Evolutionary conservation across 1,140 invertebrate species (phyloP), one percentile per base, ranked within the genome.

Genomic region (Charaxes varanes): DNA sequence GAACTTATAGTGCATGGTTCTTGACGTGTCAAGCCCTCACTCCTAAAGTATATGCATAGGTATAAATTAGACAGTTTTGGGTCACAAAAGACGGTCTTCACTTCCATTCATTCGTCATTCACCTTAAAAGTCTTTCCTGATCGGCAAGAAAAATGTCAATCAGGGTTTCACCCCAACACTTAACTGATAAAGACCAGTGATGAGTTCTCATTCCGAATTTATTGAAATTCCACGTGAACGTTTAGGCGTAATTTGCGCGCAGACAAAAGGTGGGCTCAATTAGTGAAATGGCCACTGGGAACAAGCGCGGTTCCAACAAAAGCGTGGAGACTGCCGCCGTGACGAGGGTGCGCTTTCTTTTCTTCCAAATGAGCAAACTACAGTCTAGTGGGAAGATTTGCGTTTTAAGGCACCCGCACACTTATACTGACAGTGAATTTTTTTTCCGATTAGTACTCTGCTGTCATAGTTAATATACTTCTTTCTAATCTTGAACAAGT

Each of bases 351-450:
- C 59, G 66, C 69, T 76, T 79, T 79, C 77, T 72, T 78, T 78
- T 74, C 74, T 79, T 82, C 78, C 78, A 79, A 82, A 82, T 79
- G 78, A 82, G 70, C 74, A 78, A 79, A 79, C 74, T 76, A 76
- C 69, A 73, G 62, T 64, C 62, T 61, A 53, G 56, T 51, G 50
- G 68, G 71, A 74, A 76, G 72, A 77, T 74, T 77, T 77, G 72
- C 72, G 70, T 70, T 74, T 72, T 10, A 18, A n/a, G 28, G 4
- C 15, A 10, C 15, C 15, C 18, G n/a, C n/a, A 31, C 28, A 31
- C 4, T n/a, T 31, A 31, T 28, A 5, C 22, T 10, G 10, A 1
- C 4, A 24, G 12, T 14, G 12, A n/a, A n/a, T n/a, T n/a, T n/a
- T n/a, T n/a, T n/a, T n/a, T n/a, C n/a, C n/a, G n/a, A n/a, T n/a